Evolutionary conservation across 2,797 vertebrate genomes (phyloP), one percentile per base, ranked within the genome.

Genomic region (Salarias fasciatus): DNA sequence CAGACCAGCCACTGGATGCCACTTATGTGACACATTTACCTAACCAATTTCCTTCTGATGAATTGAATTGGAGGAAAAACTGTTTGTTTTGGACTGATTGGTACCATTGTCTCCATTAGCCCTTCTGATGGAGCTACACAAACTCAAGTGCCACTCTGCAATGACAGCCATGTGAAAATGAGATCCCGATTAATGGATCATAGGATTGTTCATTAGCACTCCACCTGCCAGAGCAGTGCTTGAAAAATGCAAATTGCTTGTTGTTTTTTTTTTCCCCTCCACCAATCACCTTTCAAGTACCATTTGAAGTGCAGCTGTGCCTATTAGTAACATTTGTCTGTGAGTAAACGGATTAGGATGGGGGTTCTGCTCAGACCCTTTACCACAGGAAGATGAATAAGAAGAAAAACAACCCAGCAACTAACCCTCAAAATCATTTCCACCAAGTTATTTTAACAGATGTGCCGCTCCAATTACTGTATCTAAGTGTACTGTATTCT

Each of bases 161-260:
- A 71, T 72, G 66, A 79, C 52, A 51, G 64, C 83, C 70, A 70
- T 72, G 72, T 73, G 76, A 74, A 80, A 86, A 86, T 18, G 68
- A 90, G 83, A 79, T 75, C 67, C 71, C 66, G 56, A 86, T 88
- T 86, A 90, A 89, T 87, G 86, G 86, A 86, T 85, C 78, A 86
- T 80, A 82, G 77, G 65, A 84, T 73, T 88, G 82, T 88, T 89
- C 82, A 88, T 87, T 85, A 86, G 84, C 80, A 76, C 85, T 86
- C 79, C 76, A 81, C 80, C 88, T 75, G 81, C 72, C 59, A 75
- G 74, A 85, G 80, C 67, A 42, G 46, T 40, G 69, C 76, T 86
- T 74, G 57, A 62, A 83, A 88, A 76, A 86, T 86, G 82, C 79
- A 77, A 87, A 91, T 85, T 60, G 63, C 54, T 77, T 83, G 78